Conservation (phyloP, 2,113 vertebrate species). For the Serilophus lunatus region DNA sequence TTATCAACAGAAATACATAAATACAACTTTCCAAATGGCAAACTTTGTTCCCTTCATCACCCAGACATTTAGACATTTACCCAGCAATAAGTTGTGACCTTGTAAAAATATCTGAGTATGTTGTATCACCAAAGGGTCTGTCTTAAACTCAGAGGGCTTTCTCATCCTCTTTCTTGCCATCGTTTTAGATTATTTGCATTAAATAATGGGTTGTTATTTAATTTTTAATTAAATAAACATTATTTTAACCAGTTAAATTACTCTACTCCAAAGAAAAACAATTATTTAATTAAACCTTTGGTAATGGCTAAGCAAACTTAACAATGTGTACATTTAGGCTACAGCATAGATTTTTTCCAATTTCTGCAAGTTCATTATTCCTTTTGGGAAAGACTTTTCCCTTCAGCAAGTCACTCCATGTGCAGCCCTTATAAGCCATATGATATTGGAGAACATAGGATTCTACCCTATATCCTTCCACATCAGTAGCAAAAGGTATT, state of each 20-base stretch:
- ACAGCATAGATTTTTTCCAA: not conserved
- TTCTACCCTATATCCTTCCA: not conserved
- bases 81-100: not conserved
- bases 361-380: not conserved
- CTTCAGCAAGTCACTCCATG: not conserved
- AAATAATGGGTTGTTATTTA: not conserved
- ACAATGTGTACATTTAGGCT: not conserved
- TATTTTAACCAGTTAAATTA: not conserved
- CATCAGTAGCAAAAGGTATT: not conserved
- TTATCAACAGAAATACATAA: not conserved
- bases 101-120: not conserved
- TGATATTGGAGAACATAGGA: not conserved
- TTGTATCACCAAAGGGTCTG: not conserved
- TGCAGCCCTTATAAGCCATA: not conserved
- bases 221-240: constrained; percentile 25
- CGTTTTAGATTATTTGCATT: not conserved
- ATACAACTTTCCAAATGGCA: not conserved
- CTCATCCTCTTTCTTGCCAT: not conserved
- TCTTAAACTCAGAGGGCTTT: not conserved
- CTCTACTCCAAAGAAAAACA: constrained; percentile 21
- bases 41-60: not conserved
- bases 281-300: not conserved
- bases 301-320: not conserved
- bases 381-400: not conserved
- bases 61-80: not conserved